Evolutionary conservation across 2,113 vertebrate species (phyloP), one percentile per base, ranked within the genome.

Genomic region (Thryonomys swinderianus): DNA sequence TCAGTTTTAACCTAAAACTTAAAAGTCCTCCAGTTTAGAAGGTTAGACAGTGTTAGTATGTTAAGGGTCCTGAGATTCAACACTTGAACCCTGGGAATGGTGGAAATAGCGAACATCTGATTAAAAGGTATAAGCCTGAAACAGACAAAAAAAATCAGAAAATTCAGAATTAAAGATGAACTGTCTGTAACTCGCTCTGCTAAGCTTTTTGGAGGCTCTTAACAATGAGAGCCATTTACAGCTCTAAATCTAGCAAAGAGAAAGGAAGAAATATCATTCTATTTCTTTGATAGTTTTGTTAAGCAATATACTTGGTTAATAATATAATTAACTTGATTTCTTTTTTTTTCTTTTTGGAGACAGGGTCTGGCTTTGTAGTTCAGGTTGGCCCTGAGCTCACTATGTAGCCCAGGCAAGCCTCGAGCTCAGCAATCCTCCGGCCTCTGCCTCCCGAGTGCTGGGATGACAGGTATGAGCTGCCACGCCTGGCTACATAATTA

Each of bases 161-260:
- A 7, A 87, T 87, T 87, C 59, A 32, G 30, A 76, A 69, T 85
- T n/a, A 0, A 0, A 20, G 55, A 64, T 40, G 30, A 95, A 88
- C 20, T 59, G 2, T 9, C 91, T 57, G 53, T 71, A 85, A 95
- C 1, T 55, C 74, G 7, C 14, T 83, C 42, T 64, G 18, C 78
- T 74, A 88, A 91, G 0, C 37, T 62, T 86, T 90, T 93, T 67
- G 1, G 59, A 16, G 71, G 21, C 71, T 84, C 81, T 62, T 32
- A 97, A 96, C 5, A 95, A 25, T 76, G 62, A 34, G 81, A 95
- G 18, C 16, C 81, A 94, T 80, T 88, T 89, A 1, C 95, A 53
- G 86, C 69, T 37, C 40, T 45, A 40, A 42, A 83, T 61, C 42
- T 71, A 14, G 3, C 48, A 69, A 74, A 91, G 80, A 95, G 34